These are phyloP conservation scores for Peromyscus leucopus DNA, from an alignment of 2,113 vertebrate genomes.

Conservation along the genomic window DNA sequence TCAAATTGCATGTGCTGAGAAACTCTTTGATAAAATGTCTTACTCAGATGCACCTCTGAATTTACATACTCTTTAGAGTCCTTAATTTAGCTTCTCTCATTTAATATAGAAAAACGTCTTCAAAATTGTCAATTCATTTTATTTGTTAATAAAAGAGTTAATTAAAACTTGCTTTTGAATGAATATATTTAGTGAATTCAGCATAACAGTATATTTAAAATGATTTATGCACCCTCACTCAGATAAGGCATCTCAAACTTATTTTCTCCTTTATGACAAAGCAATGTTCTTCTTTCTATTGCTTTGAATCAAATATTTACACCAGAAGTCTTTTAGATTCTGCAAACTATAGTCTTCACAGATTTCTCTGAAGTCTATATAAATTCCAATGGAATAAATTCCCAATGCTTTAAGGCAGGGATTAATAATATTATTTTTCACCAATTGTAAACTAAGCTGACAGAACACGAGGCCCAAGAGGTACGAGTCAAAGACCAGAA, in stretches of 20 bases:
- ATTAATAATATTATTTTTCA: conserved; percentile 46
- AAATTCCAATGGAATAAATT: neutral
- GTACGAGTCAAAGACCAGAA: conserved; percentile 50
- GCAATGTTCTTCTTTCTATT: neutral
- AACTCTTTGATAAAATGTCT: neutral
- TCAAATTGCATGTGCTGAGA: conserved; percentile 4
- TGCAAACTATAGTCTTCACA: neutral
- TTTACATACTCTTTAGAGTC: neutral
- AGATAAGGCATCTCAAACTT: neutral
- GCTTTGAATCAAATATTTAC: conserved; percentile 39
- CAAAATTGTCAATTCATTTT: neutral
- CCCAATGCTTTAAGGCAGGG: neutral
- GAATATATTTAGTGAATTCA: conserved; percentile 32
- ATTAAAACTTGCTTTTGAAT: conserved; percentile 43
- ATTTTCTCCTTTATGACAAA: conserved; percentile 12
- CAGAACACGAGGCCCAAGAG: neutral
- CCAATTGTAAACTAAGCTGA: conserved; percentile 8
- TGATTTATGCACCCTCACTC: neutral
- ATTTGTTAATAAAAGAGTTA: neutral
- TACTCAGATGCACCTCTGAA: neutral
- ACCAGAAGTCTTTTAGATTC: conserved; percentile 6
- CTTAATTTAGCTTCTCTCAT: neutral
- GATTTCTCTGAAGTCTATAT: conserved; percentile 13
- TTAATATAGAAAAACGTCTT: neutral
- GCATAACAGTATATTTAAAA: conserved; percentile 27